Evolutionary conservation across 2,113 vertebrate genomes (phyloP).

Genomic region (Engystomops pustulosus): DNA sequence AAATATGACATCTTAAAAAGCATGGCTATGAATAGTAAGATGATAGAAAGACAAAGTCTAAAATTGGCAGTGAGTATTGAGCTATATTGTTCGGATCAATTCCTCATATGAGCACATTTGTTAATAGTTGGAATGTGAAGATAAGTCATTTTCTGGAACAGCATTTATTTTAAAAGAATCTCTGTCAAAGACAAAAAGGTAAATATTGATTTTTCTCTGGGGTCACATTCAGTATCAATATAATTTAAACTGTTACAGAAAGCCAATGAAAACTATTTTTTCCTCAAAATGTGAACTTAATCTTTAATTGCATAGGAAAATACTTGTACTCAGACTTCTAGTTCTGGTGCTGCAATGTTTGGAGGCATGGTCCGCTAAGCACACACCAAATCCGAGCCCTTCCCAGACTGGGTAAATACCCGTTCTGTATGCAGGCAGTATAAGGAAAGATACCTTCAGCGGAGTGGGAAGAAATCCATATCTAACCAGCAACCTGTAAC

Average conservation of each 20-base stretch:
- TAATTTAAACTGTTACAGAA: slow-evolving; percentile 55
- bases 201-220: slow-evolving; percentile 45
- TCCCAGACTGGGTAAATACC: too few species aligned
- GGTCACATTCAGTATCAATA: slow-evolving; percentile 45
- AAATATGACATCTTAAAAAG: neutral
- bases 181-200: slow-evolving; percentile 44
- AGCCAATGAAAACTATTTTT: slow-evolving; percentile 23
- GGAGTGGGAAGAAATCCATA: too few species aligned
- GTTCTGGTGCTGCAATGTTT: too few species aligned
- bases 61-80: neutral
- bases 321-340: too few species aligned
- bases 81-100: neutral
- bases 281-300: slow-evolving; percentile 25
- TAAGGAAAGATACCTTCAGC: too few species aligned
- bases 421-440: too few species aligned
- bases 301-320: slow-evolving; percentile 43
- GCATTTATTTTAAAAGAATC: slow-evolving; percentile 33
- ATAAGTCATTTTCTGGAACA: slow-evolving; percentile 17
- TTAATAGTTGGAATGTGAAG: slow-evolving; percentile 21
- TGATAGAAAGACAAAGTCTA: too few species aligned
- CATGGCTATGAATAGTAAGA: neutral
- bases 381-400: too few species aligned
- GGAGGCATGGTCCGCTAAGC: too few species aligned
- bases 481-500: too few species aligned
- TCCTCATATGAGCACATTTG: neutral